Conservation (phyloP, 2,113 vertebrate species). For the Python bivittatus region DNA sequence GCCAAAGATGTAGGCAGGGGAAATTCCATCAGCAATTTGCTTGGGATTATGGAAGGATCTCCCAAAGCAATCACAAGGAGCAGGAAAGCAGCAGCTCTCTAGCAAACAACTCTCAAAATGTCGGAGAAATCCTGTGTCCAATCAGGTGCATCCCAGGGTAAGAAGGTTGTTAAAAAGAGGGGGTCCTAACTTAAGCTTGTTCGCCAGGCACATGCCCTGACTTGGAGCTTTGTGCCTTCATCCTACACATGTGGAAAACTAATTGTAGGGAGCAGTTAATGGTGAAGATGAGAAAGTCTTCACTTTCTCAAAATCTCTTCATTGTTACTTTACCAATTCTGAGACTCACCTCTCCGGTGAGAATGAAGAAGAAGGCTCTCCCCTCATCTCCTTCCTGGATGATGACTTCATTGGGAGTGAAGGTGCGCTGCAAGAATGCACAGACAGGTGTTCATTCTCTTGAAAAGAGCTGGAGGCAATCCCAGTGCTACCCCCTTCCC, state of each 20-base stretch:
- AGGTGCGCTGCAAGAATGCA: conserved; percentile 69
- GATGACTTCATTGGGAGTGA: conserved; percentile 74
- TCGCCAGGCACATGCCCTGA: not conserved
- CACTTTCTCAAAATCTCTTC: not conserved
- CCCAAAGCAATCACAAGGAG: no score
- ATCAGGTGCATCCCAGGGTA: not conserved
- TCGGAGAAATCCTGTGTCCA: not conserved
- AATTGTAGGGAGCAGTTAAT: not conserved
- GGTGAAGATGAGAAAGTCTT: not conserved
- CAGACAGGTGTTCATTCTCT: not conserved
- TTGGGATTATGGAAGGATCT: not conserved
- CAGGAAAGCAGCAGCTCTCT: not conserved
- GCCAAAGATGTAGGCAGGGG: not conserved
- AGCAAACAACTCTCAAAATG: not conserved
- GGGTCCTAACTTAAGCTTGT: not conserved
- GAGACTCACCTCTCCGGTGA: conserved; percentile 76
- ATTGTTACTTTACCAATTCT: not conserved
- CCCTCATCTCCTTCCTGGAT: conserved; percentile 79
- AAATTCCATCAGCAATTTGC: not conserved
- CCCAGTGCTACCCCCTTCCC: not conserved
- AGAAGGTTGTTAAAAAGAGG: not conserved
- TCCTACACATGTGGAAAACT: no score
- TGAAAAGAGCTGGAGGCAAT: not conserved
- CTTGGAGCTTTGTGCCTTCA: not conserved
- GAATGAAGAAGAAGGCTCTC: conserved; percentile 80